A percentile compares a stretch with the other conserved stretches of the same genome.
Evolutionary conservation across 2,797 vertebrate genomes (phyloP).

Genomic region (Todus mexicanus): DNA sequence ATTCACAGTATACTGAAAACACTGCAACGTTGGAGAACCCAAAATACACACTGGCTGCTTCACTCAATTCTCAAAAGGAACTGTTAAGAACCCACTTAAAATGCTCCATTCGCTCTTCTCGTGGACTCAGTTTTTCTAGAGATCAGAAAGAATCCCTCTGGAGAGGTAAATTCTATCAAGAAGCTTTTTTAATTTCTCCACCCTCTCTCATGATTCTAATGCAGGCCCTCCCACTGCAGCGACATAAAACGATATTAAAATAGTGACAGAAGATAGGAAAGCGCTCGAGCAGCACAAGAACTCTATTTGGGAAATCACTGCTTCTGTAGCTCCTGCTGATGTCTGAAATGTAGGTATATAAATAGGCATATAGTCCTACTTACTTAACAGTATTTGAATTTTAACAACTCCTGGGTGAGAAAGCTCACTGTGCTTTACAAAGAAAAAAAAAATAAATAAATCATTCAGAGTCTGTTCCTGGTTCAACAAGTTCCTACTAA

Average conservation of each 20-base stretch:
- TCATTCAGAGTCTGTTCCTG: background rate
- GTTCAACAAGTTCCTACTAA: background rate
- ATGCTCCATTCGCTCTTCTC: background rate
- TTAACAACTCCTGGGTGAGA: background rate
- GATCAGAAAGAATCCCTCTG: background rate
- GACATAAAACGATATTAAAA: background rate
- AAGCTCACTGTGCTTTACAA: background rate
- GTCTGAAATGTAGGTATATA: background rate
- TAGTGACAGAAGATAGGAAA: background rate
- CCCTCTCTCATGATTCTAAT: background rate
- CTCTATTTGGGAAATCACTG: background rate
- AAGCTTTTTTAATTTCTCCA: background rate
- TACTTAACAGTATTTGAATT: background rate
- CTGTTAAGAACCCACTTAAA: background rate
- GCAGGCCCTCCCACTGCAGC: background rate
- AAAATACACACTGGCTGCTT: background rate
- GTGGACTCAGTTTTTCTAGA: background rate
- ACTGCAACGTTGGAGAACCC: background rate
- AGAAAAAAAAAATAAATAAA: background rate
- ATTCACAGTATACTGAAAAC: background rate
- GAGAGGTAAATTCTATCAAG: background rate
- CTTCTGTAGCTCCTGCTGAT: background rate
- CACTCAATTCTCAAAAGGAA: background rate
- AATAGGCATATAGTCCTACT: background rate
- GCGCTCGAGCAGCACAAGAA: background rate